These are phyloP conservation scores for Cottus gobio DNA, from an alignment of 2,113 vertebrate genomes.

Conservation along the genomic window DNA sequence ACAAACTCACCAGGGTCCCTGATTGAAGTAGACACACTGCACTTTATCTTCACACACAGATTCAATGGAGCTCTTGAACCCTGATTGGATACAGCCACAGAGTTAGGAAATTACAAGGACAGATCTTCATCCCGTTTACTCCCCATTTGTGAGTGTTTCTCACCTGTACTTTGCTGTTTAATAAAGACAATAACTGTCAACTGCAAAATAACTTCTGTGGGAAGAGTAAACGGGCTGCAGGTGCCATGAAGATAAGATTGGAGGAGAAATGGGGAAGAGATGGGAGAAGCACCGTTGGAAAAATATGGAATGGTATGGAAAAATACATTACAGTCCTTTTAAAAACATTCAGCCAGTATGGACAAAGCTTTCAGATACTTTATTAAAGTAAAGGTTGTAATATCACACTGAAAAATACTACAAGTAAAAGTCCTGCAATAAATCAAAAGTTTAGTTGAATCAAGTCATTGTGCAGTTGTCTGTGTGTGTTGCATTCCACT, in stretches of 20 bases:
- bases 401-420: background rate
- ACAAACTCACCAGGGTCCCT: background rate
- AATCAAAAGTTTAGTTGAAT: background rate
- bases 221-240: constrained; percentile 86
- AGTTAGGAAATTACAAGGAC: constrained; percentile 2
- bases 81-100: background rate
- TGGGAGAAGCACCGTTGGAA: no score
- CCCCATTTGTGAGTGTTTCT: background rate
- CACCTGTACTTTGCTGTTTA: background rate
- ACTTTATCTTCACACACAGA: background rate
- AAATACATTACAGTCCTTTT: background rate
- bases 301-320: no score
- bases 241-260: constrained; percentile 91
- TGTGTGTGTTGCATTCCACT: background rate
- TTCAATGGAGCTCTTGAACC: constrained; percentile 69
- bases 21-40: background rate
- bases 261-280: constrained; percentile 17
- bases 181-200: no score
- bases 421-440: background rate
- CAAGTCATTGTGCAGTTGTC: background rate
- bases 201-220: constrained; percentile 89
- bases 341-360: constrained; percentile 80
- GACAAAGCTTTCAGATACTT: background rate
- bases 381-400: background rate
- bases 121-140: background rate